phyloP scores from a whole-genome alignment of 2,113 vertebrate species.

The Spilogale gracilis region DNA sequence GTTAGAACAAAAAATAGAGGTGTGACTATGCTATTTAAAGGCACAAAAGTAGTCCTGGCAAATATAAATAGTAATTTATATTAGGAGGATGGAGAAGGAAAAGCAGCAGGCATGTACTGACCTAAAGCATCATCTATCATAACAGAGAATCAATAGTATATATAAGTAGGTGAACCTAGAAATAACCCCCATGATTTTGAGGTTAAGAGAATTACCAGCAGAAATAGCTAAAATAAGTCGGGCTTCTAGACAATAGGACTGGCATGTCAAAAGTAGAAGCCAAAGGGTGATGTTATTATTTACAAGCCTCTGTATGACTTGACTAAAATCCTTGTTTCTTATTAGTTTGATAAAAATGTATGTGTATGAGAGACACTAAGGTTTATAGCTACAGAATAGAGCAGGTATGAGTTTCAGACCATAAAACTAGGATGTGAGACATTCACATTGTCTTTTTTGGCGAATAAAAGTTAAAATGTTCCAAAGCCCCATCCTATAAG shows the following conservation, averaged over 20 bases:
- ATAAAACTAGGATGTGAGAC: background rate
- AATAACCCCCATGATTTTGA: background rate
- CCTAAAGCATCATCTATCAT: background rate
- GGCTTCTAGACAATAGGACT: background rate
- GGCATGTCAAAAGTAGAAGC: background rate
- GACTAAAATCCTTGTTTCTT: background rate
- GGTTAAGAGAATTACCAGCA: background rate
- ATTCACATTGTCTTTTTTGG: background rate
- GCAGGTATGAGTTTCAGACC: background rate
- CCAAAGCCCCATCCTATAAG: background rate
- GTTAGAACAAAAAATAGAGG: background rate
- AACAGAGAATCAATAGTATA: background rate
- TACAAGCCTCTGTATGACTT: background rate
- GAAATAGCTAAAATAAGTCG: background rate
- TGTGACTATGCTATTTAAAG: background rate
- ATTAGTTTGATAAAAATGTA: background rate
- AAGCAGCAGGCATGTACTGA: background rate
- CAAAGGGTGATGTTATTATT: background rate
- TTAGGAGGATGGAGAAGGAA: background rate
- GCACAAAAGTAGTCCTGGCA: background rate
- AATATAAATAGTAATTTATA: background rate
- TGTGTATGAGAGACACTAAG: background rate
- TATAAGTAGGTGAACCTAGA: background rate
- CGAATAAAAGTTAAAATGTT: background rate
- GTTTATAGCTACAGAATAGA: background rate